Evolutionary conservation across 1,140 invertebrate genomes (phyloP).

Genomic region (Zaprionus kolodkinae): DNA sequence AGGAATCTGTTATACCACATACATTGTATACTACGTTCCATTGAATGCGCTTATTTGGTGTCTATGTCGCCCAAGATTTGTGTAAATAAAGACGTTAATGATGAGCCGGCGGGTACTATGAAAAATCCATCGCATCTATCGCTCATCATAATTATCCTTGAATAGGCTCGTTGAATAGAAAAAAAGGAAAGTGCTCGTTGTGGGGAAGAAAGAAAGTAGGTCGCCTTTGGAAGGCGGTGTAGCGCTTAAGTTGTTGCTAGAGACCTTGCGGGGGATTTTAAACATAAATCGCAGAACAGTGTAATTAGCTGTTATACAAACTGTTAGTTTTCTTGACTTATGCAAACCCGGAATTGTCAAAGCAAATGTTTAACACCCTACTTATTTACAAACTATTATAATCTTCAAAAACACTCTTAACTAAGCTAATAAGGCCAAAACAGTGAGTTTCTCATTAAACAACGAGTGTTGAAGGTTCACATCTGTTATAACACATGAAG

Average conservation of each 20-base stretch:
- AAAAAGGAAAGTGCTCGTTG: constrained; percentile 12
- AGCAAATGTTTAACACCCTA: not conserved
- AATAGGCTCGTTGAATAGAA: constrained; percentile 22
- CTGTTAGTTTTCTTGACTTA: not conserved
- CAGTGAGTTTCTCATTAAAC: not conserved
- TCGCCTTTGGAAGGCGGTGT: constrained; percentile 15
- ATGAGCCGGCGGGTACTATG: constrained; percentile 17
- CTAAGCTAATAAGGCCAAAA: not conserved
- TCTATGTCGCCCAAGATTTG: constrained; percentile 33
- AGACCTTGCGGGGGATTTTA: constrained; percentile 19
- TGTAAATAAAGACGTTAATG: constrained; percentile 50
- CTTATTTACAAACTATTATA: constrained; percentile 24
- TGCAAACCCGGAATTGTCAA: too few relatives aligned
- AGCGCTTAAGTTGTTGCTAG: constrained; percentile 8
- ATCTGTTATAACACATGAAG: not conserved
- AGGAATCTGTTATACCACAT: constrained; percentile 17
- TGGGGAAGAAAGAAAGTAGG: constrained; percentile 31
- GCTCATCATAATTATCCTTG: constrained; percentile 40
- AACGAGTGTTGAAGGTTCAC: not conserved
- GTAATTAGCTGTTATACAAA: not conserved
- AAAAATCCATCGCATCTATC: constrained; percentile 2
- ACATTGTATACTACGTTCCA: not conserved
- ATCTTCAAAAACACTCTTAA: not conserved
- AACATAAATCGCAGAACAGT: not conserved
- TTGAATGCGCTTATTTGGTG: constrained; percentile 50